A percentile compares a stretch with the other conserved stretches of the same genome.
These are phyloP conservation scores for Pogonocichla stellata DNA, from an alignment of 2,113 vertebrate genomes.

Conservation along the genomic window DNA sequence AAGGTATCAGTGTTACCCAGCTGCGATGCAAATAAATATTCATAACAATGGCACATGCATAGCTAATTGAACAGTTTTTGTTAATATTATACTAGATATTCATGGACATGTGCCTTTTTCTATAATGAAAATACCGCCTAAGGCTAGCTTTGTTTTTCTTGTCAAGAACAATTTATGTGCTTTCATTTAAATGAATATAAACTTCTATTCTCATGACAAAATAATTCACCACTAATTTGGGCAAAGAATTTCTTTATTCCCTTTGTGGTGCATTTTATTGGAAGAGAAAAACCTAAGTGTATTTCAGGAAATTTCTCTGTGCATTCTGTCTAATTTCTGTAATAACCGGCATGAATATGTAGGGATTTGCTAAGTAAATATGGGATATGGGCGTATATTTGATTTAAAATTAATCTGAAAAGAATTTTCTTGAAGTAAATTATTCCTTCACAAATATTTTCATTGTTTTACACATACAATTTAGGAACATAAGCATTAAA, in stretches of 20 bases:
- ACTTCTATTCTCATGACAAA: conserved; percentile 81
- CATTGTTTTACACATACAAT: not conserved
- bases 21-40: conserved; percentile 79
- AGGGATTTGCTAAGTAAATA: conserved; percentile 56
- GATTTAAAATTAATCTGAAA: conserved; percentile 59
- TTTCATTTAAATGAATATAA: conserved; percentile 83
- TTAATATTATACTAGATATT: conserved; percentile 87
- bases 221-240: conserved; percentile 79
- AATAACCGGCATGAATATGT: conserved; percentile 40
- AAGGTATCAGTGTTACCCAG: conserved; percentile 71
- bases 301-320: conserved; percentile 56
- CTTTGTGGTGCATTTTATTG: conserved; percentile 67
- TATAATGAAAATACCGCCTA: conserved; percentile 83
- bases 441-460: not conserved
- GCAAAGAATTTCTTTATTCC: conserved; percentile 78
- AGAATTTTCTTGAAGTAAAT: conserved; percentile 52
- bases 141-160: conserved; percentile 84
- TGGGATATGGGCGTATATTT: conserved; percentile 19
- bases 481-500: not conserved
- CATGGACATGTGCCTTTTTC: conserved; percentile 82
- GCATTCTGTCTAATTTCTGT: conserved; percentile 61
- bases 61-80: conserved; percentile 83
- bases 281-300: conserved; percentile 59
- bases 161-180: conserved; percentile 82
- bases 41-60: conserved; percentile 79